Evolutionary conservation across 2,113 vertebrate genomes (phyloP).

Genomic region (Mola mola): DNA sequence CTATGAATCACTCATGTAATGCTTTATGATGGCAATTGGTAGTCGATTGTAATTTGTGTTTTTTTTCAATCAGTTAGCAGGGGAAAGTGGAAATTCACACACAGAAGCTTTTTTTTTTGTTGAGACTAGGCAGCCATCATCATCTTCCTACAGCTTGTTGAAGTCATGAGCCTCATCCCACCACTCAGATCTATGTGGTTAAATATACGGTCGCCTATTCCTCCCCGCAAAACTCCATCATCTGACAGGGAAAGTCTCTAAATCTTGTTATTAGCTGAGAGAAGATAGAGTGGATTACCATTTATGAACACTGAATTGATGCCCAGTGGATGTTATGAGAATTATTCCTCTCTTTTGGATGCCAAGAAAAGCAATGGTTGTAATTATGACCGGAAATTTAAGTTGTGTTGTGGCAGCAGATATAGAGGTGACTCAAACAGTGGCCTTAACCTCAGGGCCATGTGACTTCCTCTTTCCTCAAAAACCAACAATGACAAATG

Average conservation of each 20-base stretch:
- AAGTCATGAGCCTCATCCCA: constrained; percentile 45
- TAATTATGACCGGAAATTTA: constrained; percentile 41
- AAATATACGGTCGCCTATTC: constrained; percentile 60
- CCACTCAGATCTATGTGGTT: constrained; percentile 33
- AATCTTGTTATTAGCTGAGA: constrained; percentile 81
- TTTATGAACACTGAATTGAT: constrained; percentile 70
- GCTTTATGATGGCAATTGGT: constrained; percentile 20
- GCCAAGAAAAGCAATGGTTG: constrained; percentile 39
- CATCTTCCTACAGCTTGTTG: constrained; percentile 36
- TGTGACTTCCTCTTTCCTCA: constrained; percentile 8
- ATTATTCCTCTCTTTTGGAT: constrained; percentile 57
- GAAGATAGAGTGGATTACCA: constrained; percentile 73
- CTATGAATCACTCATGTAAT: constrained; percentile 30
- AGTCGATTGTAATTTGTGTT: constrained; percentile 24
- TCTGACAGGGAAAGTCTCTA: constrained; percentile 72
- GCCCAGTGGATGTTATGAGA: constrained; percentile 56
- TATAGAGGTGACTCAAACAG: constrained; percentile 13
- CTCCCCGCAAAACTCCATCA: constrained; percentile 70
- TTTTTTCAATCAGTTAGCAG: constrained; percentile 16
- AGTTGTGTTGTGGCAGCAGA: constrained; percentile 23
- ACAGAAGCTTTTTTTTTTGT: constrained; percentile 16
- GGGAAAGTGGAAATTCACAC: constrained; percentile 9
- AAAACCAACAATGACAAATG: constrained; percentile 7
- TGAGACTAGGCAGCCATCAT: constrained; percentile 30
- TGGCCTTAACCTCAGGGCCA: constrained; percentile 29